phyloP scores from a whole-genome alignment of 2,797 vertebrate genomes.

The Erethizon dorsatum region DNA sequence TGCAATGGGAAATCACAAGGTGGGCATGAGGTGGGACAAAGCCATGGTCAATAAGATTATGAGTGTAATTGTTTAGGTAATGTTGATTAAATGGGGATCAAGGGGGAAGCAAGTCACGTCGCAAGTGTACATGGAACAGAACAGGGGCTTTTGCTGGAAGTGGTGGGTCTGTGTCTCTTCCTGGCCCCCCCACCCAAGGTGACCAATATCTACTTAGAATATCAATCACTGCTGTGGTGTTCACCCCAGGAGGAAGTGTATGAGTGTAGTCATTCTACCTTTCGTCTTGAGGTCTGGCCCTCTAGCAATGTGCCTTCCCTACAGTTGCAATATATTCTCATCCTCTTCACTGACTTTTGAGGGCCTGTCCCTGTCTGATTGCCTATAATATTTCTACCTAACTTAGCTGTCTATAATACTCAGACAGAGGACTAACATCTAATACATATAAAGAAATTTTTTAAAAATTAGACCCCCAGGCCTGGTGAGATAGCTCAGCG shows the following conservation, averaged over 20 bases:
- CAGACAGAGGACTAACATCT: background rate
- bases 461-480: too few relatives aligned
- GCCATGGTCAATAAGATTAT: background rate
- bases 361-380: background rate
- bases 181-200: background rate
- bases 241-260: background rate
- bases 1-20: background rate
- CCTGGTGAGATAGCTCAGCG: too few relatives aligned
- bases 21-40: too few relatives aligned
- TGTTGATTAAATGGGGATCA: background rate
- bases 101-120: background rate
- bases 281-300: background rate
- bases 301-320: too few relatives aligned
- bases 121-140: background rate
- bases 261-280: background rate
- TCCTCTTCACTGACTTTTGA: background rate
- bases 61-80: background rate
- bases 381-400: background rate
- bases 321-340: background rate
- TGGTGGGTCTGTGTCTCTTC: background rate
- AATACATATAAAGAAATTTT: background rate
- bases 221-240: background rate
- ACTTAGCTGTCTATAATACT: background rate
- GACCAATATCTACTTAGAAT: background rate
- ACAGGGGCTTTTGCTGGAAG: background rate